Percentiles rank a stretch among this genome's conserved stretches.
Evolutionary conservation across 2,888 invertebrate genomes (phyloP).

Genomic region (Cyclophora punctaria): DNA sequence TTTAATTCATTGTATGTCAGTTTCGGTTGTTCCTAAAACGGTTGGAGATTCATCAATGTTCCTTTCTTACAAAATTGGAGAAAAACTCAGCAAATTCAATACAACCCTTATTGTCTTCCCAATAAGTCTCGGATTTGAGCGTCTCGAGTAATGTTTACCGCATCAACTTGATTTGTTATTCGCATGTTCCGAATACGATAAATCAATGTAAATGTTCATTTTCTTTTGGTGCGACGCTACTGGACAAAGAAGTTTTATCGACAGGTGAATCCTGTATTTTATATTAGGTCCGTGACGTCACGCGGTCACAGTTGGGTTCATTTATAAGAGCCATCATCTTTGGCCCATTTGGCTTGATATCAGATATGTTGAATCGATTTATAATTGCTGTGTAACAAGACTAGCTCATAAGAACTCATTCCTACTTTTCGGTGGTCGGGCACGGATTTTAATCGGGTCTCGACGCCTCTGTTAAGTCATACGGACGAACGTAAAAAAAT

Average conservation of each 20-base stretch:
- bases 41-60: conserved; percentile 64
- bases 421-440: too few relatives aligned
- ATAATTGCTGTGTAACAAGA: not conserved
- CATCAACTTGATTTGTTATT: conserved; percentile 23
- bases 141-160: too few relatives aligned
- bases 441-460: too few relatives aligned
- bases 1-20: conserved; percentile 61
- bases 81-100: too few relatives aligned
- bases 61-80: conserved; percentile 27
- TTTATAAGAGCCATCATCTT: conserved; percentile 8
- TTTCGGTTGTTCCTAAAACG: conserved; percentile 58
- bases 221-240: conserved; percentile 41
- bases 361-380: conserved; percentile 14
- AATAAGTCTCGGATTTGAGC: too few relatives aligned
- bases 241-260: conserved; percentile 57
- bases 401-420: too few relatives aligned
- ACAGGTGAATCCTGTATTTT: conserved; percentile 67
- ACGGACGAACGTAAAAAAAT: too few relatives aligned
- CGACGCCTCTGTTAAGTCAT: too few relatives aligned
- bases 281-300: conserved; percentile 20
- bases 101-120: too few relatives aligned
- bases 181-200: conserved; percentile 48
- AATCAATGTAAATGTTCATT: conserved; percentile 54
- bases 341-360: conserved; percentile 18
- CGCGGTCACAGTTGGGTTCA: not conserved